A percentile compares a stretch with the other conserved stretches of the same genome.
phyloP scores from a whole-genome alignment of 2,888 invertebrate species.

The Leptinotarsa peninsularis region DNA sequence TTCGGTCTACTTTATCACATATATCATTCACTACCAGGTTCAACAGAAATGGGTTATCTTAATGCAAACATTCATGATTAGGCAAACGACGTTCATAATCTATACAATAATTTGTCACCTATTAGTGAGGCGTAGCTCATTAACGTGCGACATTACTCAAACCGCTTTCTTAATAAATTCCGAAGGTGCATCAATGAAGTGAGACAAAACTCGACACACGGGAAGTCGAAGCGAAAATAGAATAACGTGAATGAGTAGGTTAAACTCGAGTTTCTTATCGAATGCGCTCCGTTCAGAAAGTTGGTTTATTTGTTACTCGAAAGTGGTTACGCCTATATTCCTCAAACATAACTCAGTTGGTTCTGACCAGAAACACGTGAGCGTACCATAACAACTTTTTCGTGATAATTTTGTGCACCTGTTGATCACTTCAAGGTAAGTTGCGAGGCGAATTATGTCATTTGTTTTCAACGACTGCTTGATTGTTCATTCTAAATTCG shows the following conservation, averaged over 20 bases:
- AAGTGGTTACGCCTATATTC: conserved; percentile 34
- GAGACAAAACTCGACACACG: conserved; percentile 8
- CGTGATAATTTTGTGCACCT: conserved; percentile 17
- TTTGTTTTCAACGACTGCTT: conserved; percentile 10
- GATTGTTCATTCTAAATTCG: not conserved
- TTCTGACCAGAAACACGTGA: conserved; percentile 34
- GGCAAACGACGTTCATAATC: not conserved
- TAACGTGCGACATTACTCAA: not conserved
- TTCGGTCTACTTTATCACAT: not conserved
- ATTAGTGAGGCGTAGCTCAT: not conserved
- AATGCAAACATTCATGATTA: not conserved
- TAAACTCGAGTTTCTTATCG: conserved; percentile 15
- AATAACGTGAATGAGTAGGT: conserved; percentile 21
- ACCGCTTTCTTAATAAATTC: conserved; percentile 6
- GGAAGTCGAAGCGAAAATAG: conserved; percentile 21
- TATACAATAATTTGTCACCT: not conserved
- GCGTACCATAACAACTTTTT: conserved; percentile 23
- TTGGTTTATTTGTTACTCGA: conserved; percentile 21
- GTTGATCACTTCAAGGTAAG: conserved; percentile 28
- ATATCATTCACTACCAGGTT: not conserved
- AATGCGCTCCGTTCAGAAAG: conserved; percentile 12
- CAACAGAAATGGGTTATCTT: not conserved
- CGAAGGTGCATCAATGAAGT: conserved; percentile 18
- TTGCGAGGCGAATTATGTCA: conserved; percentile 5
- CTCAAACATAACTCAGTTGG: conserved; percentile 22